Evolutionary conservation across 2,113 vertebrate genomes (phyloP).

Genomic region (Macheiramphus alcinus): DNA sequence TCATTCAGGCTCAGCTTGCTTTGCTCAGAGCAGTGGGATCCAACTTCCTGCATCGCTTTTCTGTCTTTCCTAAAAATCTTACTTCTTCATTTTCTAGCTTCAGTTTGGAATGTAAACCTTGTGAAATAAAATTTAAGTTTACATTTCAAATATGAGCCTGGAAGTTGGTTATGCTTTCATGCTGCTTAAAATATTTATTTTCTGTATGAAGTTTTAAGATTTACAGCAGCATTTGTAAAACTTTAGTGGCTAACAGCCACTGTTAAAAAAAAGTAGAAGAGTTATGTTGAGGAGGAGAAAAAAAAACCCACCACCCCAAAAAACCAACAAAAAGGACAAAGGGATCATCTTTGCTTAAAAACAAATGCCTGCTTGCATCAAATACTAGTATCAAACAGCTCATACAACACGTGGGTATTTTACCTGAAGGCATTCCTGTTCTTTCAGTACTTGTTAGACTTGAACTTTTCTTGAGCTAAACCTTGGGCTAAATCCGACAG

Average conservation of each 20-base stretch:
- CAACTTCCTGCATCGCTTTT: background rate
- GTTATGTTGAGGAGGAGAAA: background rate
- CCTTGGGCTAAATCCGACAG: background rate
- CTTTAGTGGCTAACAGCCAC: background rate
- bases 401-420: rapidly evolving
- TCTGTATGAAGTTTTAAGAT: background rate
- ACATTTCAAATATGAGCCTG: background rate
- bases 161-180: background rate
- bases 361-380: background rate
- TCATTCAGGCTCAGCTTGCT: background rate
- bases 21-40: background rate
- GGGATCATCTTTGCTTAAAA: background rate
- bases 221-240: background rate
- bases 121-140: background rate
- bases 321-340: background rate
- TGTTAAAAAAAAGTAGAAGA: background rate
- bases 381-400: background rate
- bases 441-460: background rate
- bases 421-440: background rate
- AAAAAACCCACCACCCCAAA: background rate
- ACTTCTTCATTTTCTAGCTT: background rate
- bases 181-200: background rate
- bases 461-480: background rate
- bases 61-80: background rate
- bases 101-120: background rate